A percentile compares a stretch with the other conserved stretches of the same genome.
phyloP scores from a whole-genome alignment of 2,888 invertebrate genomes.

The Amphimallon solstitiale region DNA sequence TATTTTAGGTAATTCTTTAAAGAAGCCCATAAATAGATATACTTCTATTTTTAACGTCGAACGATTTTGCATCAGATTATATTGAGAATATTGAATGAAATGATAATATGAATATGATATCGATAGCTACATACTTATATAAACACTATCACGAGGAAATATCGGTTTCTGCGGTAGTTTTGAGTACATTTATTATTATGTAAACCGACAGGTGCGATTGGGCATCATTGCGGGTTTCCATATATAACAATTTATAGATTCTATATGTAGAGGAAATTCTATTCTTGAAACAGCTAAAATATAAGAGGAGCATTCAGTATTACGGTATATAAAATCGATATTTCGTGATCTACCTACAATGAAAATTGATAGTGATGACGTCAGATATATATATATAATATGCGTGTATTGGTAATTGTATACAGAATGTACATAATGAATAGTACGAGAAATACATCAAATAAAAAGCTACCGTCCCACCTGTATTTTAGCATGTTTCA shows the following conservation, averaged over 20 bases:
- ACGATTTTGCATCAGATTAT: background rate
- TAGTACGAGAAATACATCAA: slow-evolving; percentile 1
- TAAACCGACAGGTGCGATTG: slow-evolving; percentile 15
- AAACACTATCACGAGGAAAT: too few species aligned
- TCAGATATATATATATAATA: background rate
- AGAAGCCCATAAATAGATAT: background rate
- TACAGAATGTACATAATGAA: background rate
- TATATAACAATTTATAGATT: slow-evolving; percentile 61
- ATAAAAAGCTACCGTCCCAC: slow-evolving; percentile 27
- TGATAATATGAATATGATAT: too few species aligned
- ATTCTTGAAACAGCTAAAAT: slow-evolving; percentile 40
- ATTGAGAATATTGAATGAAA: too few species aligned
- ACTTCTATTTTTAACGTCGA: background rate
- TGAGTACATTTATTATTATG: too few species aligned
- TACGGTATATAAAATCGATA: slow-evolving; percentile 38
- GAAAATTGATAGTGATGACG: slow-evolving; percentile 1
- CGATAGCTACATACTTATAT: too few species aligned
- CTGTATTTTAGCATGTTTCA: slow-evolving; percentile 35
- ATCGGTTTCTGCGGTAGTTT: too few species aligned
- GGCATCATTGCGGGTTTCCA: slow-evolving; percentile 52
- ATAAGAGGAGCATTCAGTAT: slow-evolving; percentile 26
- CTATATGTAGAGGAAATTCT: slow-evolving; percentile 57
- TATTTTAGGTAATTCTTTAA: background rate
- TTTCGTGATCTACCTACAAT: slow-evolving; percentile 17
- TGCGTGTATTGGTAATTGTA: too few species aligned